These are phyloP conservation scores for Thyatira batis DNA, from an alignment of 2,888 invertebrate species.

Conservation along the genomic window DNA sequence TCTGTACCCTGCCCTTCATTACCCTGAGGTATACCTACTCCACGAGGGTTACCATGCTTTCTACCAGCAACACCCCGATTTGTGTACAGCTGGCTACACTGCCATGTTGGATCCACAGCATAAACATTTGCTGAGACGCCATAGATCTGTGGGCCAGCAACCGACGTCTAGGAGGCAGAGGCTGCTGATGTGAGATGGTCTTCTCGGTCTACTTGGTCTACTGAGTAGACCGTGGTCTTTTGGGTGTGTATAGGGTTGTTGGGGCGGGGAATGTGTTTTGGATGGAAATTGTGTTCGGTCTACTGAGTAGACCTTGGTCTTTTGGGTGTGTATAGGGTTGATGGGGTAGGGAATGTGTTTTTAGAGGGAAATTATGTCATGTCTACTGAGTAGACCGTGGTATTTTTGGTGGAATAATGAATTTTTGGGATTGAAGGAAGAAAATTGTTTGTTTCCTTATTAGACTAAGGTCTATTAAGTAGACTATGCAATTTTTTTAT, in stretches of 20 bases:
- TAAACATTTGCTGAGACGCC: slow-evolving; percentile 86
- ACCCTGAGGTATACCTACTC: slow-evolving; percentile 96
- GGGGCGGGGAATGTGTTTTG: not conserved
- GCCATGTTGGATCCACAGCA: slow-evolving; percentile 94
- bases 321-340: not conserved
- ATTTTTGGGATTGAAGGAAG: not conserved
- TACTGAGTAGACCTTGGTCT: slow-evolving; percentile 7
- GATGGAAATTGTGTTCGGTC: slow-evolving; percentile 12
- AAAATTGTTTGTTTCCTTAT: too few species aligned
- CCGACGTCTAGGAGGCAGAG: slow-evolving; percentile 29
- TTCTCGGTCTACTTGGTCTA: slow-evolving; percentile 14
- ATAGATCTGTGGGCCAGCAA: slow-evolving; percentile 71
- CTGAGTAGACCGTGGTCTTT: slow-evolving; percentile 13
- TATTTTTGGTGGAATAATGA: slow-evolving; percentile 7
- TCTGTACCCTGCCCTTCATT: slow-evolving; percentile 91
- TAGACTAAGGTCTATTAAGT: slow-evolving; percentile 22
- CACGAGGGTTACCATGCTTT: slow-evolving; percentile 87
- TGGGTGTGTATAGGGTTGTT: not conserved
- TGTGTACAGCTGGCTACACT: slow-evolving; percentile 87
- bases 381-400: slow-evolving; percentile 24
- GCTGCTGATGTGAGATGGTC: slow-evolving; percentile 22
- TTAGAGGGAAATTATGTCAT: slow-evolving; percentile 1
- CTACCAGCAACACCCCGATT: slow-evolving; percentile 84
- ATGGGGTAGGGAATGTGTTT: not conserved
- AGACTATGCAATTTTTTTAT: slow-evolving; percentile 18